Conservation (phyloP, 2,797 vertebrate genomes). For the Falco novaeseelandiae region DNA sequence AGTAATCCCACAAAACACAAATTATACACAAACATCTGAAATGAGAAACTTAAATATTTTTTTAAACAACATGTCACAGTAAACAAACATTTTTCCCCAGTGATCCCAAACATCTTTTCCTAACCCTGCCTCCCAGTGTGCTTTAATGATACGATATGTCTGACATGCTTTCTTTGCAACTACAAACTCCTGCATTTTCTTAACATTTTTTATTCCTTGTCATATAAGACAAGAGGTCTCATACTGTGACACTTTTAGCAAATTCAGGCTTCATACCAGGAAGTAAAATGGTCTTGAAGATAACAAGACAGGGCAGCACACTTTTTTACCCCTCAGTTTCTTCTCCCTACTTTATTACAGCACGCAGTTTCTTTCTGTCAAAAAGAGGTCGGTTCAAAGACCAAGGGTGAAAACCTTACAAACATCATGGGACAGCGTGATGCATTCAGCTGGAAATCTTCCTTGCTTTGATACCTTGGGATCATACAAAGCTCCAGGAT, state of each 20-base stretch:
- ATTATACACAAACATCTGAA: not conserved
- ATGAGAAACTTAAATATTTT: not conserved
- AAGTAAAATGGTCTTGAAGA: not conserved
- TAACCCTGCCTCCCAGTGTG: not conserved
- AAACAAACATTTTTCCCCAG: not conserved
- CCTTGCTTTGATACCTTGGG: not conserved
- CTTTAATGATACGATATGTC: not conserved
- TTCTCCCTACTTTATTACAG: not conserved
- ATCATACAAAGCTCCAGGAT: not conserved
- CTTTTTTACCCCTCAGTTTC: not conserved
- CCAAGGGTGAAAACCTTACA: not conserved
- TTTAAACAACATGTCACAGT: not conserved
- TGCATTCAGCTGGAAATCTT: not conserved
- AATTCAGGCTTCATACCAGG: not conserved
- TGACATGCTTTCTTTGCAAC: not conserved
- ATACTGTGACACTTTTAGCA: not conserved
- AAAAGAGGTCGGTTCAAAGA: not conserved
- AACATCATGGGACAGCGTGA: rapidly evolving
- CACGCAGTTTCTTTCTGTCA: not conserved
- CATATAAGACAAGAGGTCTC: not conserved
- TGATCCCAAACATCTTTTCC: not conserved
- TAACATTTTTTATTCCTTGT: not conserved
- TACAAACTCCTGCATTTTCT: not conserved
- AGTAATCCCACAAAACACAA: not conserved
- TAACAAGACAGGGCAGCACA: not conserved